These are phyloP conservation scores for Polypedilum pembai DNA, from an alignment of 1,140 invertebrate species.

Conservation along the genomic window DNA sequence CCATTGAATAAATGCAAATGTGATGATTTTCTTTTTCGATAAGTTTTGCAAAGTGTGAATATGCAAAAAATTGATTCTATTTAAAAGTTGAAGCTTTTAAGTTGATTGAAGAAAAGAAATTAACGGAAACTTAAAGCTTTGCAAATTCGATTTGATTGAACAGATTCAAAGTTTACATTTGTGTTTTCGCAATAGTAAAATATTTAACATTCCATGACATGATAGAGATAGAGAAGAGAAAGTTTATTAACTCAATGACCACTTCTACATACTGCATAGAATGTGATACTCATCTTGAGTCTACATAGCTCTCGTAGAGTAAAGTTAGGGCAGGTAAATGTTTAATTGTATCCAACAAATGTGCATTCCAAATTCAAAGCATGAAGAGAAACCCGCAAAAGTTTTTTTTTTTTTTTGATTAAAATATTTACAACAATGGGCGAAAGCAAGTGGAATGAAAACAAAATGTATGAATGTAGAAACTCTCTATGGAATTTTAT, in stretches of 20 bases:
- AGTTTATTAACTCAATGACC: conserved; percentile 18
- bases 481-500: not conserved
- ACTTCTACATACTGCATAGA: too few relatives aligned
- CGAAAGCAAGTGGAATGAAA: not conserved
- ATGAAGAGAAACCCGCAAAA: not conserved
- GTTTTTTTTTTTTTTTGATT: not conserved
- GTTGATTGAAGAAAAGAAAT: too few relatives aligned
- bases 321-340: not conserved
- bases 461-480: not conserved
- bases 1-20: conserved; percentile 14
- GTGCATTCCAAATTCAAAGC: not conserved
- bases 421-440: conserved; percentile 3
- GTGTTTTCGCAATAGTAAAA: too few relatives aligned
- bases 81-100: not conserved
- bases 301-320: too few relatives aligned
- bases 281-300: too few relatives aligned
- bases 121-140: not conserved
- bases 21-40: not conserved
- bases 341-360: conserved; percentile 7
- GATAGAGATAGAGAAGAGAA: not conserved
- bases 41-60: not conserved
- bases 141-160: too few relatives aligned
- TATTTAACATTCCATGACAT: not conserved
- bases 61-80: not conserved
- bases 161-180: not conserved